These are phyloP conservation scores for Helicoverpa armigera DNA, from an alignment of 1,140 invertebrate genomes.

Conservation along the genomic window DNA sequence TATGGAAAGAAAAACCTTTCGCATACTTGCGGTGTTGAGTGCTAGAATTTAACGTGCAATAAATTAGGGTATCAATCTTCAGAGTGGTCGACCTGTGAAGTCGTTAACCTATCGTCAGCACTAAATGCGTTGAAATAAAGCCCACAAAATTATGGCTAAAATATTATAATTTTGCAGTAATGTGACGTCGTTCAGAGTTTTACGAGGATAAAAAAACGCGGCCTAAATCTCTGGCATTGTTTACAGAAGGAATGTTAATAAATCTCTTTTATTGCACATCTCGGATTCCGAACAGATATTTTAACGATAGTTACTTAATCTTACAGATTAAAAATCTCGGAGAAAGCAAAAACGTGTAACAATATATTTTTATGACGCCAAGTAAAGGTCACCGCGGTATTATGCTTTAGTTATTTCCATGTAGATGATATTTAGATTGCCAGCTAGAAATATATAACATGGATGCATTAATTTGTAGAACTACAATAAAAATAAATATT, in stretches of 20 bases:
- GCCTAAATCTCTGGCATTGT: constrained; percentile 12
- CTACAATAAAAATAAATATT: constrained; percentile 25
- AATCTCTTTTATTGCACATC: constrained; percentile 41
- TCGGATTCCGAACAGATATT: constrained; percentile 32
- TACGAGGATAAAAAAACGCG: constrained; percentile 10
- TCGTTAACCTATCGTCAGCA: constrained; percentile 36
- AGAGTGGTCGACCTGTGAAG: constrained; percentile 8
- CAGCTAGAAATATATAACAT: background rate
- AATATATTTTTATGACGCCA: constrained; percentile 23
- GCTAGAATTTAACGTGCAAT: constrained; percentile 25
- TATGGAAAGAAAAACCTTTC: constrained; percentile 6
- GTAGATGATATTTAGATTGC: constrained; percentile 20
- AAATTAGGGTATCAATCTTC: constrained; percentile 40
- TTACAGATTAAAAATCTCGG: constrained; percentile 35
- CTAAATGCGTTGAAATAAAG: constrained; percentile 38
- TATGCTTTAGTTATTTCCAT: constrained; percentile 3
- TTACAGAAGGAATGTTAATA: constrained; percentile 8
- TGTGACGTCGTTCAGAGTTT: constrained; percentile 16
- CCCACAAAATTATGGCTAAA: constrained; percentile 24
- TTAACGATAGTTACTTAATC: constrained; percentile 47
- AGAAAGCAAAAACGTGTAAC: constrained; percentile 32
- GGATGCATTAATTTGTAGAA: background rate
- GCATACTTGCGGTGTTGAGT: constrained; percentile 24
- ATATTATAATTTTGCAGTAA: constrained; percentile 36
- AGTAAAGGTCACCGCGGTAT: constrained; percentile 24